A percentile compares a stretch with the other conserved stretches of the same genome.
These are phyloP conservation scores for Eulimnadia texana DNA, from an alignment of 1,140 invertebrate genomes.

Conservation along the genomic window DNA sequence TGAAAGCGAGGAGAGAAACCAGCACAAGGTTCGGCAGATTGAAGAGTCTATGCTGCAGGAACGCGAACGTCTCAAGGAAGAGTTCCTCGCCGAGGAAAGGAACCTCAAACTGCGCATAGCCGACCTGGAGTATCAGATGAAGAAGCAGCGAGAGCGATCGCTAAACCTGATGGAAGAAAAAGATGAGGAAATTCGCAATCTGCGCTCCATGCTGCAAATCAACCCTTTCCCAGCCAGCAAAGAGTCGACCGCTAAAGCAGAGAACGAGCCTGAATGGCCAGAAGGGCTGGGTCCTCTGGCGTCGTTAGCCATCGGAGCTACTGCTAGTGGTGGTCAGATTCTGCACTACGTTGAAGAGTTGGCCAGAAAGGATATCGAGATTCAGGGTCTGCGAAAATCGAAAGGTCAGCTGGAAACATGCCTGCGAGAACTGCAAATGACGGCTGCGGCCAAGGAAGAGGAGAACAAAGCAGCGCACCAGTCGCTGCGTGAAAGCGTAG, in stretches of 20 bases:
- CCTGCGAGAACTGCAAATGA: conserved; percentile 45
- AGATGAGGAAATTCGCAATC: conserved; percentile 54
- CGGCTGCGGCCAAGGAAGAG: conserved; percentile 38
- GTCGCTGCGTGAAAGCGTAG: conserved; percentile 34
- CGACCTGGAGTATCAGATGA: conserved; percentile 54
- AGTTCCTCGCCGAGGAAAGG: conserved; percentile 35
- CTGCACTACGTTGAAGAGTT: conserved; percentile 71
- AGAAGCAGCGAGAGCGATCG: conserved; percentile 60
- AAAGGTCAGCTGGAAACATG: conserved; percentile 53
- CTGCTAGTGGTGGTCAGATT: conserved; percentile 39
- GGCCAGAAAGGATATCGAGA: conserved; percentile 62
- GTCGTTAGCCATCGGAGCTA: conserved; percentile 18
- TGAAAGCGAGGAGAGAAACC: conserved; percentile 23
- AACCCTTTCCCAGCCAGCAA: conserved; percentile 22
- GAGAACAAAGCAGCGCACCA: conserved; percentile 40
- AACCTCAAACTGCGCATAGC: conserved; percentile 41
- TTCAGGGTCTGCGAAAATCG: conserved; percentile 50
- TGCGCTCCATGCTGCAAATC: conserved; percentile 43
- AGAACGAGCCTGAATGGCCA: background rate
- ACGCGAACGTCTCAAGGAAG: conserved; percentile 40
- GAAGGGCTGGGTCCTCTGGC: conserved; percentile 9
- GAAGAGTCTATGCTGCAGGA: conserved; percentile 35
- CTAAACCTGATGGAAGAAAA: conserved; percentile 60
- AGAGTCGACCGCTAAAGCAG: conserved; percentile 14
- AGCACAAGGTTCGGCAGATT: conserved; percentile 17